Conservation (phyloP, 2,888 invertebrate species). For the Cantharis rufa region DNA sequence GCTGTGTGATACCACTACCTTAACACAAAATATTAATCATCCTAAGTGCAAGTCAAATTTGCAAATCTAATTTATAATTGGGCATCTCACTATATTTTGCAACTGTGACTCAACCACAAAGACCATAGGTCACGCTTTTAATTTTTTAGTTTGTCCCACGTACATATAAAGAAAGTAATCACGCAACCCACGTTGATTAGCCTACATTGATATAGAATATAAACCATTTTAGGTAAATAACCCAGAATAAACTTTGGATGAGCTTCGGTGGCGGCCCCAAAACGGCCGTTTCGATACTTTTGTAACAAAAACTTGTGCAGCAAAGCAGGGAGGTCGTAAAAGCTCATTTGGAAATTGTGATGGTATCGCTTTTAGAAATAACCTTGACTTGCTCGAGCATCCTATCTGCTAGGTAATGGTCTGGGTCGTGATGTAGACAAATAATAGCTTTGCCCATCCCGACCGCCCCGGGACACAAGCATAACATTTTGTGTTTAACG, state of each 20-base stretch:
- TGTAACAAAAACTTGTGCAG: not conserved
- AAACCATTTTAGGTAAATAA: conserved; percentile 7
- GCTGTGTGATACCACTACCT: not conserved
- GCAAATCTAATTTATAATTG: conserved; percentile 4
- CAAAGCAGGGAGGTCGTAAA: not conserved
- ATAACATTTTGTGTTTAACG: conserved; percentile 26
- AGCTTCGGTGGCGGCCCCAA: not conserved
- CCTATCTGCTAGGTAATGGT: conserved; percentile 35
- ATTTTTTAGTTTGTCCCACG: conserved; percentile 15
- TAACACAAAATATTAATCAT: not conserved
- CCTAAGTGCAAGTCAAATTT: not conserved
- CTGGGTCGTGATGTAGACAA: conserved; percentile 36
- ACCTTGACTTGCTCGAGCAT: conserved; percentile 37
- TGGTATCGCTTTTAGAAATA: conserved; percentile 26
- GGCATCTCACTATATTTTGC: conserved; percentile 10
- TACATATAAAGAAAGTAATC: conserved; percentile 4
- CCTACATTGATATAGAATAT: conserved; percentile 12
- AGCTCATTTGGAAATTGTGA: not conserved
- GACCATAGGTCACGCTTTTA: conserved; percentile 13
- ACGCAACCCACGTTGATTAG: conserved; percentile 9
- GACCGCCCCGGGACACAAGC: conserved; percentile 34
- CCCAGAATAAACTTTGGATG: conserved; percentile 1
- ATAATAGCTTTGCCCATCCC: conserved; percentile 36
- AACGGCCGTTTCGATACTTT: not conserved
- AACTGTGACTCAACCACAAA: conserved; percentile 14